These are phyloP conservation scores for Drosophila dives DNA, from an alignment of 2,888 invertebrate genomes.

Conservation along the genomic window DNA sequence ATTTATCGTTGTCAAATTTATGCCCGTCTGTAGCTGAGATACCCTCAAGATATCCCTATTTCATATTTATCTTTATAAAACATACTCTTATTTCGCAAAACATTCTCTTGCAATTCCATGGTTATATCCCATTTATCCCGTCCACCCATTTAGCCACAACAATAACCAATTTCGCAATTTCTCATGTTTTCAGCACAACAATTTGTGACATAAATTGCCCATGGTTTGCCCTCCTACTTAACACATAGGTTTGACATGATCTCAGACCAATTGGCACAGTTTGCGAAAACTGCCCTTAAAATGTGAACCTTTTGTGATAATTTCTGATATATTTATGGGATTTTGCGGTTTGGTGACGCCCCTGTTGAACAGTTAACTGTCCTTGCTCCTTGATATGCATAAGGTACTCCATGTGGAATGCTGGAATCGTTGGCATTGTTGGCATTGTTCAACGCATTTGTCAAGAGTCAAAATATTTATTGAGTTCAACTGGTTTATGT, in stretches of 20 bases:
- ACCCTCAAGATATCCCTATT: not conserved
- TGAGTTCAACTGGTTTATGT: conserved; percentile 77
- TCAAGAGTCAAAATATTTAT: conserved; percentile 82
- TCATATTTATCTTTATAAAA: not conserved
- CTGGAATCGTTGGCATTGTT: conserved; percentile 38
- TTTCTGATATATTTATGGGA: conserved; percentile 64
- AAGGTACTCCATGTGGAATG: conserved; percentile 19
- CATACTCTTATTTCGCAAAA: not conserved
- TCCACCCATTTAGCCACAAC: conserved; percentile 28
- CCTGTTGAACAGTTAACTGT: conserved; percentile 48
- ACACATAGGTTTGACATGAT: conserved; percentile 32
- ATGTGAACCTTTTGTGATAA: conserved; percentile 37
- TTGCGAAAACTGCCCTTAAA: conserved; percentile 35
- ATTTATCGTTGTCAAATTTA: not conserved
- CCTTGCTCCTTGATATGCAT: conserved; percentile 24
- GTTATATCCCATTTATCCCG: not conserved
- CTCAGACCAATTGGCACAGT: conserved; percentile 27
- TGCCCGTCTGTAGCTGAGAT: not conserved
- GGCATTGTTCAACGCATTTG: conserved; percentile 66
- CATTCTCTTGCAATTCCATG: conserved; percentile 1
- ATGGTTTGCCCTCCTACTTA: conserved; percentile 42
- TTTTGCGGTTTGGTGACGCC: conserved; percentile 60
- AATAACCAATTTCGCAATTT: conserved; percentile 31
- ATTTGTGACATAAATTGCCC: conserved; percentile 54
- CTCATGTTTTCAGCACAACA: conserved; percentile 47